These are phyloP conservation scores for Cordilura impudica DNA, from an alignment of 2,888 invertebrate genomes.

Conservation along the genomic window DNA sequence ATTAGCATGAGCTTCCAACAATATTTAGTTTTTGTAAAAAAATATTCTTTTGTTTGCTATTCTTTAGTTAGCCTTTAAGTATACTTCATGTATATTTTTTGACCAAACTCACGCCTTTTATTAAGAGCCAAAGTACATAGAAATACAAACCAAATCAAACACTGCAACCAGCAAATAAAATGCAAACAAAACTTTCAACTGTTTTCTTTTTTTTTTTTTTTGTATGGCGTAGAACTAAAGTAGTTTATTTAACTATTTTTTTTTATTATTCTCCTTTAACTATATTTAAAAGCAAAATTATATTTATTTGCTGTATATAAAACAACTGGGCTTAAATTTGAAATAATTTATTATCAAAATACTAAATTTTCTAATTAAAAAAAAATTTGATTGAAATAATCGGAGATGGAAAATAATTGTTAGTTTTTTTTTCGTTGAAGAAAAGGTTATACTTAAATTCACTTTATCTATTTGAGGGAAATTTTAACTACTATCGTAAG, in stretches of 20 bases:
- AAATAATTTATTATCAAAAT: too few relatives aligned
- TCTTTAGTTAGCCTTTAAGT: conserved; percentile 36
- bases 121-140: conserved; percentile 39
- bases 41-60: neutral
- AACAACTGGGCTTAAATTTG: too few relatives aligned
- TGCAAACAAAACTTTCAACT: conserved; percentile 20
- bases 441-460: too few relatives aligned
- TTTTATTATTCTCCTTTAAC: too few relatives aligned
- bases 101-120: conserved; percentile 30
- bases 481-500: too few relatives aligned
- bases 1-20: neutral
- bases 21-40: conserved; percentile 35
- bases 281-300: too few relatives aligned
- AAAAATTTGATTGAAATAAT: too few relatives aligned
- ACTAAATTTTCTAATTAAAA: too few relatives aligned
- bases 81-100: conserved; percentile 24
- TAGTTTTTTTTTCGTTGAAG: too few relatives aligned
- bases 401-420: too few relatives aligned
- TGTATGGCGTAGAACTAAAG: neutral
- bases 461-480: too few relatives aligned
- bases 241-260: neutral
- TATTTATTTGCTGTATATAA: too few relatives aligned
- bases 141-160: neutral
- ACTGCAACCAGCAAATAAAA: neutral
- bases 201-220: neutral